These are phyloP conservation scores for Sepioteuthis lessoniana DNA, from an alignment of 2,888 invertebrate species.

Conservation along the genomic window DNA sequence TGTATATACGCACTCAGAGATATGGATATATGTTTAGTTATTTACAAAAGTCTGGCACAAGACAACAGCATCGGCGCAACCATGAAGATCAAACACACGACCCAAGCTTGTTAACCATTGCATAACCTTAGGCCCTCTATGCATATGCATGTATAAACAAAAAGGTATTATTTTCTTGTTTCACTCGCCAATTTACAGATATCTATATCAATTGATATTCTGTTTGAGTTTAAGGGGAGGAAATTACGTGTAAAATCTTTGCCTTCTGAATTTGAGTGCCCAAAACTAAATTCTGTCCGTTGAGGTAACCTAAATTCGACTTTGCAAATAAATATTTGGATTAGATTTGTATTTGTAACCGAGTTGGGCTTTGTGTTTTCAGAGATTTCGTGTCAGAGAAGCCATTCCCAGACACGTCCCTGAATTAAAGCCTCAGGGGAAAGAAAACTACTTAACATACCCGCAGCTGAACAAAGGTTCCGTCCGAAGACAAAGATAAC, in stretches of 20 bases:
- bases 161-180: no score
- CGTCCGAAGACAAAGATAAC: background rate
- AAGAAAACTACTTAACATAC: background rate
- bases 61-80: no score
- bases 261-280: background rate
- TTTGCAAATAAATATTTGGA: slow-evolving; percentile 33
- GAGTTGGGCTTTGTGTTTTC: background rate
- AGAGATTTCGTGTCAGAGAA: background rate
- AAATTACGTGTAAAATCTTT: background rate
- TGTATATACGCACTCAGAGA: no score
- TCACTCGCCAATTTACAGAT: background rate
- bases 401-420: background rate
- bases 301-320: slow-evolving; percentile 6
- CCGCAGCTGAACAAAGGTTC: background rate
- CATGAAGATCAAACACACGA: no score
- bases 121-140: no score
- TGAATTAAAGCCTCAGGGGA: background rate
- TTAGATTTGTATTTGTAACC: slow-evolving; percentile 4
- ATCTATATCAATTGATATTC: background rate
- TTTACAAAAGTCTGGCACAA: no score
- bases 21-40: no score
- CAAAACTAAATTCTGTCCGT: background rate
- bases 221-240: background rate
- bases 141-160: no score
- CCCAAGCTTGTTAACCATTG: no score